Evolutionary conservation across 2,888 invertebrate genomes (phyloP).

Genomic region (Ditylenchus weischeri): DNA sequence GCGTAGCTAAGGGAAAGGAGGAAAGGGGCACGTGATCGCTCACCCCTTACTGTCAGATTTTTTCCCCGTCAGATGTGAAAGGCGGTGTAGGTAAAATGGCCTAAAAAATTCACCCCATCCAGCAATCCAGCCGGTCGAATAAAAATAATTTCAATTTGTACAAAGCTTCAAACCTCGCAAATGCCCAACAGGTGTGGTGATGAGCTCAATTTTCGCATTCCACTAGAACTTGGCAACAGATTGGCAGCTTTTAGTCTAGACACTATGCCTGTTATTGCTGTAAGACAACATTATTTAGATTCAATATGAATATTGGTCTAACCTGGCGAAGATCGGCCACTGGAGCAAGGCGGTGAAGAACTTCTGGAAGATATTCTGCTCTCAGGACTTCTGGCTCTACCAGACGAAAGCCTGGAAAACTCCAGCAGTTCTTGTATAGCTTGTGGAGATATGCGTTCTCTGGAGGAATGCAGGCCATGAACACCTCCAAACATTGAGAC

Average conservation of each 20-base stretch:
- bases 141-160: no score
- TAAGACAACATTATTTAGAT: slow-evolving; percentile 13
- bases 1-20: no score
- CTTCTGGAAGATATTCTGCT: slow-evolving; percentile 52
- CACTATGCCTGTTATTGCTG: slow-evolving; percentile 21
- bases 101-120: no score
- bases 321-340: slow-evolving; percentile 33
- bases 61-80: no score
- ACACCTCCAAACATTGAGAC: slow-evolving; percentile 54
- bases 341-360: slow-evolving; percentile 50
- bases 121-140: no score
- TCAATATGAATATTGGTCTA: slow-evolving; percentile 13
- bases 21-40: no score
- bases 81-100: no score
- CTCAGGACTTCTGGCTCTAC: slow-evolving; percentile 53
- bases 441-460: slow-evolving; percentile 55
- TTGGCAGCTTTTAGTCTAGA: slow-evolving; percentile 49
- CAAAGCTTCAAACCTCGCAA: slow-evolving; percentile 39
- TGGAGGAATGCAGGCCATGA: slow-evolving; percentile 35
- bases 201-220: slow-evolving; percentile 57
- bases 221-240: slow-evolving; percentile 31
- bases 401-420: slow-evolving; percentile 42
- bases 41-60: no score
- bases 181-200: slow-evolving; percentile 57
- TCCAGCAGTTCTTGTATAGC: slow-evolving; percentile 57